Percentiles rank a stretch among this genome's conserved stretches.
Evolutionary conservation across 23 tunicate species (phyloP).

Genomic region (Ciona savignyi): DNA sequence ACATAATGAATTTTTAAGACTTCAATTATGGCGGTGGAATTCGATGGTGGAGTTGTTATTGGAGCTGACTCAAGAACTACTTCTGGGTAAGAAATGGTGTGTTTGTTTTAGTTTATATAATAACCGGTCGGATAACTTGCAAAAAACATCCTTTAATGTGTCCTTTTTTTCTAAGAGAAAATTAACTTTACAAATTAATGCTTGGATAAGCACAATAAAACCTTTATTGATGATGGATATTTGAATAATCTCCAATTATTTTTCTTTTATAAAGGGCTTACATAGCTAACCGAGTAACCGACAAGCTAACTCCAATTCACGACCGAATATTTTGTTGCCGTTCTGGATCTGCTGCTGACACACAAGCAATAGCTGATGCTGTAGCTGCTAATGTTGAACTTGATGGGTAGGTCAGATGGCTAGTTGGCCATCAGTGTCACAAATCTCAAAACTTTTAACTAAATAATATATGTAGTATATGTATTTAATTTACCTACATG

Average conservation of each 20-base stretch:
- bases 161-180: neutral
- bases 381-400: conserved; percentile 82
- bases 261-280: conserved; percentile 44
- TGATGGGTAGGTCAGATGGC: conserved; percentile 34
- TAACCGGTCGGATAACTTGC: too few relatives aligned
- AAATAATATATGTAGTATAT: too few relatives aligned
- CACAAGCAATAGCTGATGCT: conserved; percentile 94
- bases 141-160: too few relatives aligned
- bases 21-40: conserved; percentile 94
- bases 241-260: neutral
- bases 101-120: too few relatives aligned
- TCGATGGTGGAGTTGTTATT: conserved; percentile 90
- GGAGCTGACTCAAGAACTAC: conserved; percentile 97
- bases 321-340: conserved; percentile 94
- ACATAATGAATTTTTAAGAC: too few relatives aligned
- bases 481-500: too few relatives aligned
- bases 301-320: conserved; percentile 90
- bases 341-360: conserved; percentile 98
- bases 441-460: too few relatives aligned
- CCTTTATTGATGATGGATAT: neutral
- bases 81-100: conserved; percentile 42
- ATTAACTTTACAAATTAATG: too few relatives aligned
- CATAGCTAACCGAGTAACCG: conserved; percentile 92
- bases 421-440: too few relatives aligned
- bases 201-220: too few relatives aligned